Evolutionary conservation across 2,113 vertebrate species (phyloP), one percentile per base, ranked within the genome.

Genomic region (Sebastes fasciatus): DNA sequence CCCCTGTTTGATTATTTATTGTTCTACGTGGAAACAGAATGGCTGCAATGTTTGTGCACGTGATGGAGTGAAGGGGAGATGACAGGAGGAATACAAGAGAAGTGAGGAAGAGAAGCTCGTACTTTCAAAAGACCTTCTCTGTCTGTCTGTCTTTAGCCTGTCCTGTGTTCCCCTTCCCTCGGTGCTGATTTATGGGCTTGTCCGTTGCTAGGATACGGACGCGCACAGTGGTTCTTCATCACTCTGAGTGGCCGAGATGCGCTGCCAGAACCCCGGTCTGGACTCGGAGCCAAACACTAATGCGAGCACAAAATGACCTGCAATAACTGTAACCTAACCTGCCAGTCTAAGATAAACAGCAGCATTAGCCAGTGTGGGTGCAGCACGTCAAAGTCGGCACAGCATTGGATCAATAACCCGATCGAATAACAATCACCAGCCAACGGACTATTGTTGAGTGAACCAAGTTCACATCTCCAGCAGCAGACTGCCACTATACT

Each of bases 191-290:
- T 86, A 88, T 85, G 60, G 55, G 70, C 69, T 79, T 61, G 63
- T 67, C 78, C 13, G 93, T 93, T 94, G 88, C 94, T 87, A 77
- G 51, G 92, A 71, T 65, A 88, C 67, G 1, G 78, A 85, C 54
- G 57, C 26, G 34, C 74, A 55, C 57, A 62, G 77, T 34, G 49
- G 69, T 67, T 80, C 84, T 85, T 85, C 64, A 58, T 86, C 79
- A 72, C 69, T 55, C 64, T 48, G 69, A 82, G 67, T 71, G 68
- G 79, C 80, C 5, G 42, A 48, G 67, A 73, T 72, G 46, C 48
- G 4, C 67, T 88, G 80, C 71, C 85, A 87, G 89, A 86, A 80
- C 79, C 34, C 77, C 10, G 58, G 19, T 70, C 74, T 69, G 76
- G 76, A 89, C 64, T 64, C 70, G 0, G 74, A 66, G 82, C 86